Evolutionary conservation across 2,888 invertebrate species (phyloP).

Genomic region (Lypha dubia): DNA sequence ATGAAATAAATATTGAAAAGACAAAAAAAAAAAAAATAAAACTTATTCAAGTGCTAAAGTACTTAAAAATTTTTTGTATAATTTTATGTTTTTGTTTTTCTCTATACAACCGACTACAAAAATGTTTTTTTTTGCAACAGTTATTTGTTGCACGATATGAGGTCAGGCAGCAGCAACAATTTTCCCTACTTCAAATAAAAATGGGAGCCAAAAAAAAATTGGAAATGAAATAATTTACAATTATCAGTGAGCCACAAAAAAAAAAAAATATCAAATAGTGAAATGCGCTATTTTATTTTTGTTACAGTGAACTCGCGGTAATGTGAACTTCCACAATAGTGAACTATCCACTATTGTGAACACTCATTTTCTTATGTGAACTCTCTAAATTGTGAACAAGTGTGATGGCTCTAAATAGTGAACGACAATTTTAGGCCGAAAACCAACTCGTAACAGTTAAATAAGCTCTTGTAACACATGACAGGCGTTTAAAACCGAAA

Average conservation of each 20-base stretch:
- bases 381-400: no score
- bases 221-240: not conserved
- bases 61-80: slow-evolving; percentile 66
- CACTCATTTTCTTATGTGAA: no score
- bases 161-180: slow-evolving; percentile 14
- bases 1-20: not conserved
- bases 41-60: slow-evolving; percentile 66
- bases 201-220: not conserved
- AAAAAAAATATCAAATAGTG: no score
- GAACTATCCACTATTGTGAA: no score
- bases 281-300: not conserved
- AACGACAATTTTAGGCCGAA: no score
- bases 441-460: no score
- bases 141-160: slow-evolving; percentile 25
- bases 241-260: slow-evolving; percentile 9
- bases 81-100: no score
- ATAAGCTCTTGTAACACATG: no score
- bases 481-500: no score
- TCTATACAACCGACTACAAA: slow-evolving; percentile 5
- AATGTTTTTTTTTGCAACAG: slow-evolving; percentile 51
- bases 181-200: not conserved
- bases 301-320: no score
- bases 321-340: no score
- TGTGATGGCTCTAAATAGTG: no score
- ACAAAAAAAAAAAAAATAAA: slow-evolving; percentile 21